Evolutionary conservation across 2,888 invertebrate species (phyloP), one percentile per base, ranked within the genome.

Genomic region (Eulithis testata): DNA sequence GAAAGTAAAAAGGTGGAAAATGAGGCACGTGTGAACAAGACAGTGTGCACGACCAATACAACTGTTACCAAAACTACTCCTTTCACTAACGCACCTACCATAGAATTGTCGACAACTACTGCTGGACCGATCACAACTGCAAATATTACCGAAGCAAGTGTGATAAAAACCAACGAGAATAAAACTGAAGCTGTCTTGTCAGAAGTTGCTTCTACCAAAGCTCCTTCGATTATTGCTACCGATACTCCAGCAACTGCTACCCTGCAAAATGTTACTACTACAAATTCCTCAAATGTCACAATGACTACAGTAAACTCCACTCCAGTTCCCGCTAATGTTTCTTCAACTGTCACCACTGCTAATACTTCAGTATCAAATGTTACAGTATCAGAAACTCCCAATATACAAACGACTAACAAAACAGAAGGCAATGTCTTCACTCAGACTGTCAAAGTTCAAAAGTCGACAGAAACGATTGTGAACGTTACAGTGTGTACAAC

Each of bases 11-110:
- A 80, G 65, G 67, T 77, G 45, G 66, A 74, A 65, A 70, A 72
- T 56, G 76, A 77, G 11, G 71, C 75, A 44, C 69, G 73, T 14
- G 72, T 79, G 4, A 86, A 86, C 52, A 74, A 77, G 58, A 88
- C 85, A 31, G 81, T 85, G 9, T 89, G 89, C 71, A 79, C 81
- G 2, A 85, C 85, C 4, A 86, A 87, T 51, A 76, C 78, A 37
- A 83, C 82, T 37, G 66, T 79, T 4, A 73, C 78, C n/a, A 83
- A 81, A 59, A 68, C 12, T 43, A 55, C 12, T 21, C 21, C n/a
- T 6, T 43, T 54, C 37, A 44, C 37, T 36, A 59, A 47, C 43
- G 14, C 51, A 11, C 45, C 59, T 7, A 56, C 40, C 36, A 69
- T 21, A 45, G 45, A 45, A 12, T 36, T 55, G 12, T 66, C 60